Evolutionary conservation across 2,888 invertebrate genomes (phyloP).

Genomic region (Danaus chrysippus): DNA sequence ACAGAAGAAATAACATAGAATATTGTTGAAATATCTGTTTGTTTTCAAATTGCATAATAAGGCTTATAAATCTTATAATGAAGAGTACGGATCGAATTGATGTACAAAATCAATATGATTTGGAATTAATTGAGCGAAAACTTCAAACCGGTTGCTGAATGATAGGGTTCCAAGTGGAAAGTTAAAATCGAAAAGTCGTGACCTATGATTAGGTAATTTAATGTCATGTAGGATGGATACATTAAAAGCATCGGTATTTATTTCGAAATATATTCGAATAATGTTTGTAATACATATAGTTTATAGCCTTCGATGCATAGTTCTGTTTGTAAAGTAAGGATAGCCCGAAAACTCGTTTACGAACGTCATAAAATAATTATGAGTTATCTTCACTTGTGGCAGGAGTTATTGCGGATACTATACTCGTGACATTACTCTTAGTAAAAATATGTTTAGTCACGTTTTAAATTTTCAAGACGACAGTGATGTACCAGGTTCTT

Average conservation of each 20-base stretch:
- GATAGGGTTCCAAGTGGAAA: slow-evolving; percentile 63
- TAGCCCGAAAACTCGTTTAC: too few species aligned
- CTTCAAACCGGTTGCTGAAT: slow-evolving; percentile 61
- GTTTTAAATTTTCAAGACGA: background rate
- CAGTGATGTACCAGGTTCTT: background rate
- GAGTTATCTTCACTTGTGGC: background rate
- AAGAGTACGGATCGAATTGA: slow-evolving; percentile 49
- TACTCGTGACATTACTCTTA: background rate
- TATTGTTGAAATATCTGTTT: slow-evolving; percentile 25
- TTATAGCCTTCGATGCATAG: too few species aligned
- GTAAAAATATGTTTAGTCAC: too few species aligned
- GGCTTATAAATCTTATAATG: slow-evolving; percentile 56
- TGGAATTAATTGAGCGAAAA: slow-evolving; percentile 66
- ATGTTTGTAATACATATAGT: too few species aligned
- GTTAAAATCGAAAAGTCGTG: slow-evolving; percentile 49
- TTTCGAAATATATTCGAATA: too few species aligned
- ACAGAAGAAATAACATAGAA: slow-evolving; percentile 1
- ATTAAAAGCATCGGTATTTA: too few species aligned
- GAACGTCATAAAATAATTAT: too few species aligned
- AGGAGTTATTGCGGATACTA: background rate
- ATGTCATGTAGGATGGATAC: slow-evolving; percentile 58
- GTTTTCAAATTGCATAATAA: slow-evolving; percentile 50
- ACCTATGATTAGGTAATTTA: slow-evolving; percentile 66
- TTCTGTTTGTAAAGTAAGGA: too few species aligned
- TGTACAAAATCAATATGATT: slow-evolving; percentile 66